phyloP scores from a whole-genome alignment of 2,888 invertebrate species.

The Eudemis profundana region DNA sequence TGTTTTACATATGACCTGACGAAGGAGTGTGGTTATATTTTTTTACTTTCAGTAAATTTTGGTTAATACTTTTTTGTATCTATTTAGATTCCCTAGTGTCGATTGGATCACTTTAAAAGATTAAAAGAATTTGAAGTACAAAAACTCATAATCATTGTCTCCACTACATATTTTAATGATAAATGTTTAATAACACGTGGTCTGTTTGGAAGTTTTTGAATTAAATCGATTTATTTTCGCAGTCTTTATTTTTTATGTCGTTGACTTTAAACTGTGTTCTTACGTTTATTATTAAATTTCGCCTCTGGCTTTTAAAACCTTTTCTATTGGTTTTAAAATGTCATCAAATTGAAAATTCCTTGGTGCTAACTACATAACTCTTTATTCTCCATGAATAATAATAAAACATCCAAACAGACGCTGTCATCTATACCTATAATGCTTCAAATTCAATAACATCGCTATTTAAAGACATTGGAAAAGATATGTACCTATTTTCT shows the following conservation, averaged over 20 bases:
- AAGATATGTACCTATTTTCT: conserved; percentile 60
- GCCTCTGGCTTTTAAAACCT: no score
- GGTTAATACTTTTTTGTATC: no score
- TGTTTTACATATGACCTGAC: no score
- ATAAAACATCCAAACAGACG: conserved; percentile 13
- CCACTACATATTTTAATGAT: conserved; percentile 44
- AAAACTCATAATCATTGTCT: conserved; percentile 56
- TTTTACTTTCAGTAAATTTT: no score
- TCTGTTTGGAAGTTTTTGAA: conserved; percentile 30
- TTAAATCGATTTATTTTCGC: no score
- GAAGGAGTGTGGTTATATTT: no score
- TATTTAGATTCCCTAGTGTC: conserved; percentile 3
- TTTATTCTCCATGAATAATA: not conserved
- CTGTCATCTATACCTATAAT: conserved; percentile 1
- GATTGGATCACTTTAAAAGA: conserved; percentile 29
- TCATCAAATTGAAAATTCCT: no score
- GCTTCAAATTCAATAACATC: conserved; percentile 31
- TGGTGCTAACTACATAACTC: conserved; percentile 4
- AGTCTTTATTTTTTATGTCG: no score
- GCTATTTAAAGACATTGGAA: conserved; percentile 16
- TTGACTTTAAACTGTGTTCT: no score
- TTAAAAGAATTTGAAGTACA: conserved; percentile 66
- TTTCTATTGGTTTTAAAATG: no score
- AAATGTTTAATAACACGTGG: conserved; percentile 26
- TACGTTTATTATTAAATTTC: no score